Base-by-base conservation (phyloP, 2,797 vertebrate species). In the Malacoraja senta region DNA sequence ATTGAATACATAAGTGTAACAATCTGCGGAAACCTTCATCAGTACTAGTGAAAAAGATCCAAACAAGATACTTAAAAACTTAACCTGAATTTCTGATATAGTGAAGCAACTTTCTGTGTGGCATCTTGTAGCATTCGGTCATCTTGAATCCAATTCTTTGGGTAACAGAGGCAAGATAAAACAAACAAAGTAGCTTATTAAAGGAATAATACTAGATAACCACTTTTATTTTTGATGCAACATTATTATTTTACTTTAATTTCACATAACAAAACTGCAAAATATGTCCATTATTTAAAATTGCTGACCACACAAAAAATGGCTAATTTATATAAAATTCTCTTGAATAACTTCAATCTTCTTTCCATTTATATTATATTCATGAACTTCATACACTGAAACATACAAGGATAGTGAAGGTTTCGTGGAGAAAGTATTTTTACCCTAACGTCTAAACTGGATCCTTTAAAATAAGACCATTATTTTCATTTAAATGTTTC, bases 71-170 rank as follows among this genome's bases (percentile, higher is more conserved):
- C 58, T 26, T n/a, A 71, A 71, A 71, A 71, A 29, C 29, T 9
- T 96, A 95, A 99, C 99, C 98, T 98, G 96, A 98, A 98, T 91
- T 98, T 98, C 95, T 98, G 98, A 96, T 99, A 98, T 63, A 98
- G 95, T 94, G 98, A 96, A 94, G 98, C 98, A 96, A 99, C 99
- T 96, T 99, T 99, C 94, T 99, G 98, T 74, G 98, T 99, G 76
- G 98, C 98, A 95, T 99, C 99, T 94, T 99, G 98, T 96, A 99
- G 88, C 84, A 98, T 97, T 93, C 98, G 97, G 93, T 99, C 99
- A 97, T 99, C 99, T 95, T 99, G 98, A 94, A 99, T 97, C 98
- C 98, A 99, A 44, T 97, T 98, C 99, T 99, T 94, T 94, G 93
- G 65, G 84, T 88, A 74, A 77, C 93, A 53, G 94, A 53, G 94